These are phyloP conservation scores for Parapristionchus giblindavisi DNA, from an alignment of 2,888 invertebrate species.

Conservation along the genomic window DNA sequence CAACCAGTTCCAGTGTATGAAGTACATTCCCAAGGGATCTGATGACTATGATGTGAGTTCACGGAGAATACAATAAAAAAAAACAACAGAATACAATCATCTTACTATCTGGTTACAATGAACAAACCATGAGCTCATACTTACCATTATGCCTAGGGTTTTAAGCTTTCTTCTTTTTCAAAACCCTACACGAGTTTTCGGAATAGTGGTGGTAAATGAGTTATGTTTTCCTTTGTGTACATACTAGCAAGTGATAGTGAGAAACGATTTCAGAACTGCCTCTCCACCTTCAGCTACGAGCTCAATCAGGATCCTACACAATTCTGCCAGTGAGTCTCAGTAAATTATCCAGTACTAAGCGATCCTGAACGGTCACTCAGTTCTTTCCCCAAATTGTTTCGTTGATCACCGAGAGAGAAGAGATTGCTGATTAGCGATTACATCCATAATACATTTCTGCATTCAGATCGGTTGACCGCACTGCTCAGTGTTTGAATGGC, in stretches of 20 bases:
- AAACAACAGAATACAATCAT: too few species aligned
- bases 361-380: neutral
- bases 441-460: neutral
- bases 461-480: slow-evolving; percentile 47
- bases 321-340: slow-evolving; percentile 47
- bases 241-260: too few species aligned
- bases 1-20: slow-evolving; percentile 36
- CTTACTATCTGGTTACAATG: too few species aligned
- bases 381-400: neutral
- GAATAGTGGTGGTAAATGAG: too few species aligned
- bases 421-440: neutral
- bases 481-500: slow-evolving; percentile 47
- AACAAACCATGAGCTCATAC: too few species aligned
- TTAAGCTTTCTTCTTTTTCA: too few species aligned
- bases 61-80: neutral
- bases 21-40: slow-evolving; percentile 12
- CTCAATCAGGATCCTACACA: slow-evolving; percentile 43
- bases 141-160: too few species aligned
- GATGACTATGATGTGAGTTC: slow-evolving; percentile 1
- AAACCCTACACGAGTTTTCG: too few species aligned
- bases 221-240: too few species aligned
- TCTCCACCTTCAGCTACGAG: slow-evolving; percentile 47
- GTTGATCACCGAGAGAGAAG: neutral
- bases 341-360: neutral
- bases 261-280: slow-evolving; percentile 40